Base-by-base conservation (phyloP, 2,888 invertebrate species). In the Pseudococcus jackbeardsleyi region DNA sequence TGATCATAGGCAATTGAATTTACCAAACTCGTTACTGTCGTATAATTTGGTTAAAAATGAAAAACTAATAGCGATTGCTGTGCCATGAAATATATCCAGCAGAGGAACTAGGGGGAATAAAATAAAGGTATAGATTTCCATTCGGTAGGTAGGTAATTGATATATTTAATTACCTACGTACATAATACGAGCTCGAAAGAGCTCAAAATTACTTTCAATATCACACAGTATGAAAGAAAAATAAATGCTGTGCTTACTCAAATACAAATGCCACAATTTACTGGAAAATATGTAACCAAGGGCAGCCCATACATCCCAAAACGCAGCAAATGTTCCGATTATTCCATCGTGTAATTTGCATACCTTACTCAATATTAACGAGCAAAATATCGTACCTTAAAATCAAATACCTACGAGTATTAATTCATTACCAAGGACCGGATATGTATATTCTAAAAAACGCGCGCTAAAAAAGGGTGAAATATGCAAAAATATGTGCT, bases 261-360 rank as follows among this genome's bases (percentile, higher is more conserved):
- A 68, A 15, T 68, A 68, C 26, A 68, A 68, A 68, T 68, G 68
- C 68, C 68, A 68, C 15, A 68, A 8, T 68, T 68, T 26, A 26
- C 68, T 7, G 17, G 85, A 89, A 6, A 89, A 88, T 17, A 89
- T 84, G 48, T 89, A 89, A 77, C 89, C 89, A 7, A 86, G 8
- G 12, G 89, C 89, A 0, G 89, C 89, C 0, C 89, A 11, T 12
- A 89, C 89, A 11, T 89, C 88, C 6, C 89, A 90, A 9, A 77
- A 59, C 15, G 89, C 89, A 0, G 90, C 90, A 26, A 90, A 87
- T 7, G 88, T 85, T 54, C 90, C 90, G 46, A 90, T 90, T 79
- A 90, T 86, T 22, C 90, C 89, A 86, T 90, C 90, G 26, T 90
- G 89, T 54, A 90, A 88, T 82, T 90, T 89, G 50, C 90, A 77